Base-by-base conservation (phyloP, 2,888 invertebrate genomes). In the Papilio protenor region DNA sequence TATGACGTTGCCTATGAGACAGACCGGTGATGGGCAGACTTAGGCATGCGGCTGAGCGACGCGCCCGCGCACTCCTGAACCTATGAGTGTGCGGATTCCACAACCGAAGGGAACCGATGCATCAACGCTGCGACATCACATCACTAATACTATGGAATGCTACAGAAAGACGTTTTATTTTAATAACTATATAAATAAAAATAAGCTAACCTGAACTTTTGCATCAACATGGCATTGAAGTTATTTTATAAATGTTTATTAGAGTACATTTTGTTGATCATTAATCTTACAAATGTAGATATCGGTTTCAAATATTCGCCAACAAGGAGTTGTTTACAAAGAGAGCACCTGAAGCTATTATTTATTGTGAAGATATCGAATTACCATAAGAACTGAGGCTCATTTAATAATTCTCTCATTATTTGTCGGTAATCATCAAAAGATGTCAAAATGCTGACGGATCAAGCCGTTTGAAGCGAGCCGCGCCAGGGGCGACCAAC, bases 401-500 rank as follows among this genome's bases (percentile, higher is more conserved):
- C 72, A 57, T 75, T 79, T 77, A 88, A 91, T 89, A 87, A 88
- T 88, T 88, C 85, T 88, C 89, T 89, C 89, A 90, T 89, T 91
- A 92, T 90, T 90, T 89, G 94, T 92, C 94, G 94, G 94, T 88
- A 86, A 87, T 90, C 88, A 92, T 93, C 91, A 93, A 94, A 93
- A 88, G 92, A 92, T 90, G 92, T 93, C 92, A 92, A 91, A 91
- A 90, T 86, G 88, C 89, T 92, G 92, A 92, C 91, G 89, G 91
- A 88, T 87, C 86, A 84, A 83, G 77, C 73, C 81, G 86, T 91
- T 92, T 91, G 92, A 88, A 84, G 85, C 82, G 79, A 80, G 87
- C 92, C 92, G 92, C 89, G 86, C 81, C 92, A 91, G 92, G 88
- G 90, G 89, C 77, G 85, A 81, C 77, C 88, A 89, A 89, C 89